A percentile compares a stretch with the other conserved stretches of the same genome.
phyloP scores from a whole-genome alignment of 1,140 invertebrate species.

The Hydropsyche tenuis region DNA sequence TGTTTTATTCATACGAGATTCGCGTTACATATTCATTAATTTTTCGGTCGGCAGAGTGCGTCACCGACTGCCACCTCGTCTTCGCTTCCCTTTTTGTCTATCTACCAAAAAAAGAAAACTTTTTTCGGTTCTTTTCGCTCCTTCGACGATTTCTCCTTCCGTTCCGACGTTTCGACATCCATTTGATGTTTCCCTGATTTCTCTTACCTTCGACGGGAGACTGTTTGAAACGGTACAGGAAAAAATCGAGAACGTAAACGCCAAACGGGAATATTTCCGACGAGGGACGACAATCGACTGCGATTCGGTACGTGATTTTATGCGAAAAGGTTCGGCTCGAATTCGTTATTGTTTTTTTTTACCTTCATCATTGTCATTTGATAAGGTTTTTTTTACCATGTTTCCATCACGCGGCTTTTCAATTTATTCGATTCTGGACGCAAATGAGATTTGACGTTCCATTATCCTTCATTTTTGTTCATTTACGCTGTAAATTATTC shows the following conservation, averaged over 20 bases:
- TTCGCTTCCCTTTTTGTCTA: neutral
- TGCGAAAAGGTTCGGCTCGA: no score
- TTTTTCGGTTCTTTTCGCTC: neutral
- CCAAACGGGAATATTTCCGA: no score
- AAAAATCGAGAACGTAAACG: no score
- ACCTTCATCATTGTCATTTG: neutral
- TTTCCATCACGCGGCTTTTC: neutral
- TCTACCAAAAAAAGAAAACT: neutral
- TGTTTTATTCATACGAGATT: constrained; percentile 32
- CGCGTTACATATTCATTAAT: constrained; percentile 35
- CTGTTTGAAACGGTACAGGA: neutral
- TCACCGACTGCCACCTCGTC: neutral
- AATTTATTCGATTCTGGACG: no score
- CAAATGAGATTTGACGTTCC: no score
- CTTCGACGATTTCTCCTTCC: constrained; percentile 1
- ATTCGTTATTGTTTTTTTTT: neutral
- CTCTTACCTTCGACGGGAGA: neutral
- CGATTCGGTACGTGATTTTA: no score
- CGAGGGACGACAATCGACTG: no score
- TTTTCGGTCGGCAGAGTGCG: constrained; percentile 16
- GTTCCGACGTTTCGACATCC: constrained; percentile 37
- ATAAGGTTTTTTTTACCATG: neutral
- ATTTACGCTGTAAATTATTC: no score
- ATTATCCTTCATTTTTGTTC: no score
- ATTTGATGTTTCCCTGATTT: constrained; percentile 26